A percentile compares a stretch with the other conserved stretches of the same genome.
Evolutionary conservation across 2,113 vertebrate genomes (phyloP).

Genomic region (Pandion haliaetus): DNA sequence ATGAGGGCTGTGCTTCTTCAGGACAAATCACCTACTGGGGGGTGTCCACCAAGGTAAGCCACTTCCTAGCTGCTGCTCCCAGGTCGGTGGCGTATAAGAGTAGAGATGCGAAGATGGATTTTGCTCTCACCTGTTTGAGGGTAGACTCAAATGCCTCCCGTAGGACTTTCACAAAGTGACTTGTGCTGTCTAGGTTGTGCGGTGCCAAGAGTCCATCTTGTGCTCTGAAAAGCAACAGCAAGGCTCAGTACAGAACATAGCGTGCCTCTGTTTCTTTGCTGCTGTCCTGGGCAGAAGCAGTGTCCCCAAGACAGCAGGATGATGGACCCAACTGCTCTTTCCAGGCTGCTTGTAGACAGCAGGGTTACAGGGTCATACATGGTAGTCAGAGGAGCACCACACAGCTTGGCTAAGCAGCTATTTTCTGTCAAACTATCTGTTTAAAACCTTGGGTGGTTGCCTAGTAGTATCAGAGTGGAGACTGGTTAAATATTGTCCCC

Average conservation of each 20-base stretch:
- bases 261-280: neutral
- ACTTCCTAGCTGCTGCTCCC: neutral
- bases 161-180: neutral
- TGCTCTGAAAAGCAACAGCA: conserved; percentile 44
- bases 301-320: neutral
- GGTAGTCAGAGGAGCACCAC: neutral
- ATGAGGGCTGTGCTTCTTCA: neutral
- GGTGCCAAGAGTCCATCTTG: conserved; percentile 34
- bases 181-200: neutral
- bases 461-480: neutral
- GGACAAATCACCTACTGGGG: neutral
- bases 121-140: conserved; percentile 20
- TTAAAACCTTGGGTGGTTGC: neutral
- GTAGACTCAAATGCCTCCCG: neutral
- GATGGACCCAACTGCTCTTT: neutral
- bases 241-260: neutral
- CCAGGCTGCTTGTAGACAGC: neutral
- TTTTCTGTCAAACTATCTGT: neutral
- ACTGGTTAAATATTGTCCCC: neutral
- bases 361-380: neutral
- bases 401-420: neutral
- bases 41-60: neutral
- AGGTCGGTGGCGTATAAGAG: accelerated
- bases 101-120: neutral
- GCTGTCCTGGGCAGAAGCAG: neutral